These are phyloP conservation scores for Sesamia inferens DNA, from an alignment of 2,888 invertebrate species.

Conservation along the genomic window DNA sequence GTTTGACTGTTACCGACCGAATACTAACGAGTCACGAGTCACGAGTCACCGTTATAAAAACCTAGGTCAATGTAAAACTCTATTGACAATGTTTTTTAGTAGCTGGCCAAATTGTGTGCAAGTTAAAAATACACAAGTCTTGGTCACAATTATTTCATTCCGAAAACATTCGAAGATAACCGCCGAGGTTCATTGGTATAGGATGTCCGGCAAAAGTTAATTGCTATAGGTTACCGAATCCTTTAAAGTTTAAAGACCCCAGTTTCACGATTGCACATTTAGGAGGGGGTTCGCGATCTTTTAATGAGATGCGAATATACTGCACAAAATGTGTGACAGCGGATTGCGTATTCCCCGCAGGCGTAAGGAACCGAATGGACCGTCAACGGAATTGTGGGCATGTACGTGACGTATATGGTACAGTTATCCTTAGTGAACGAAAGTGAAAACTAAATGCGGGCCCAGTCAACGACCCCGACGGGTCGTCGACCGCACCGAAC, in stretches of 20 bases:
- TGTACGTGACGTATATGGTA: constrained; percentile 86
- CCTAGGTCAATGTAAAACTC: constrained; percentile 61
- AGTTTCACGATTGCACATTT: constrained; percentile 40
- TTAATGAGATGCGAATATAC: constrained; percentile 35
- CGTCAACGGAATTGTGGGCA: constrained; percentile 74
- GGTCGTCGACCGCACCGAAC: constrained; percentile 89
- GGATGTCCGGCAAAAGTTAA: constrained; percentile 53
- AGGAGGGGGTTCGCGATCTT: constrained; percentile 17
- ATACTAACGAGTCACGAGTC: constrained; percentile 37
- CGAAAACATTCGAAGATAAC: constrained; percentile 24
- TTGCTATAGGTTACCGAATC: constrained; percentile 57
- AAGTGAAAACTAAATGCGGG: constrained; percentile 90
- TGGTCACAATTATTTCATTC: constrained; percentile 29
- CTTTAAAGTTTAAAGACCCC: constrained; percentile 61
- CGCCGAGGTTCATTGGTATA: constrained; percentile 18
- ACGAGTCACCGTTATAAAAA: constrained; percentile 54
- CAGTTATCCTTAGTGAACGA: constrained; percentile 90
- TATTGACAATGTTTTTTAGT: constrained; percentile 15
- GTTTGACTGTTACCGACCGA: constrained; percentile 41
- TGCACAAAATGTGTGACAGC: constrained; percentile 48
- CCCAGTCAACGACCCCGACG: constrained; percentile 85
- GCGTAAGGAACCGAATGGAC: constrained; percentile 75
- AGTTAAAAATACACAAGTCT: constrained; percentile 19
- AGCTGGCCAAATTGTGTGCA: constrained; percentile 16
- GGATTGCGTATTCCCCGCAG: constrained; percentile 76